A percentile compares a stretch with the other conserved stretches of the same genome.
phyloP scores from a whole-genome alignment of 2,797 vertebrate species.

The Chanos chanos region DNA sequence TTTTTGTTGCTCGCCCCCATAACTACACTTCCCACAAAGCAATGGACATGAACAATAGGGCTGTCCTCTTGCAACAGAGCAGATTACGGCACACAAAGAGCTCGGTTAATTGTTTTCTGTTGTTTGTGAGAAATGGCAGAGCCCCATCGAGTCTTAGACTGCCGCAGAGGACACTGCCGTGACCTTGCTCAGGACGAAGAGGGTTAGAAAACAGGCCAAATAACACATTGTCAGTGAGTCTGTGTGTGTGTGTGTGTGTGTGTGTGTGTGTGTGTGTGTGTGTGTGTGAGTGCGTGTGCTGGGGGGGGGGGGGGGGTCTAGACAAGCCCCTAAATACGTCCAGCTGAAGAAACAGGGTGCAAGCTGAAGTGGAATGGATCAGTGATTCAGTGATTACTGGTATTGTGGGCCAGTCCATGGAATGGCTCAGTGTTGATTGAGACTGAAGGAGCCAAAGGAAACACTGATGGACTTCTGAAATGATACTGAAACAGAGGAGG shows the following conservation, averaged over 20 bases:
- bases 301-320: conserved; percentile 32
- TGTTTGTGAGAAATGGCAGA: conserved; percentile 34
- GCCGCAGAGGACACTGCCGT: conserved; percentile 37
- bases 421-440: conserved; percentile 59
- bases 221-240: no score
- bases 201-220: conserved; percentile 42
- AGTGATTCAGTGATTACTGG: conserved; percentile 65
- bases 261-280: no score
- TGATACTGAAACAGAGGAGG: conserved; percentile 33
- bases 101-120: conserved; percentile 39
- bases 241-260: no score
- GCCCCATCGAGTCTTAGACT: conserved; percentile 38
- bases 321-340: conserved; percentile 44
- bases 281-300: no score
- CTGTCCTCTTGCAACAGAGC: conserved; percentile 32
- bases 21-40: conserved; percentile 7
- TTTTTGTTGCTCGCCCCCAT: neutral
- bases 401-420: conserved; percentile 54
- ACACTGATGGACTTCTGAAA: conserved; percentile 52
- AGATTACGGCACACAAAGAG: conserved; percentile 45
- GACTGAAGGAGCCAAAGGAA: conserved; percentile 47
- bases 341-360: conserved; percentile 48
- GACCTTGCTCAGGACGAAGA: conserved; percentile 64
- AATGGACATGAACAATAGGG: conserved; percentile 11
- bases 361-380: conserved; percentile 56